Percentiles rank a stretch among this genome's conserved stretches.
These are phyloP conservation scores for Trogon surrucura DNA, from an alignment of 2,113 vertebrate species.

Conservation along the genomic window DNA sequence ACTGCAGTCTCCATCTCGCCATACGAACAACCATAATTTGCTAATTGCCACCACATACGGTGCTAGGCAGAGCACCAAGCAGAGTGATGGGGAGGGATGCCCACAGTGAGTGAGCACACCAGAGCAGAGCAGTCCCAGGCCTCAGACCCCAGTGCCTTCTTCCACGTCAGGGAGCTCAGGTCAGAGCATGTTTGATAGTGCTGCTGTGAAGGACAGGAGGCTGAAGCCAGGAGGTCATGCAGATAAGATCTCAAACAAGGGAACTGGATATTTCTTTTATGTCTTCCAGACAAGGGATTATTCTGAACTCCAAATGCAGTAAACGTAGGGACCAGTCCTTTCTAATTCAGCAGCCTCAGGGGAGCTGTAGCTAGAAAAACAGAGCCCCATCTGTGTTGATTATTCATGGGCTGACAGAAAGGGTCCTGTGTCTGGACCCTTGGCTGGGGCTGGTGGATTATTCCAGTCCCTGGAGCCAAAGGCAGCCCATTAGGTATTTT, in stretches of 20 bases:
- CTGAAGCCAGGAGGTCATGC: neutral
- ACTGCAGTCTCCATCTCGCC: neutral
- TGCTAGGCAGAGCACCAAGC: neutral
- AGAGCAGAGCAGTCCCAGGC: neutral
- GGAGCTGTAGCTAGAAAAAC: neutral
- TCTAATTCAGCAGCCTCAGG: neutral
- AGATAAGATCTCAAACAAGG: neutral
- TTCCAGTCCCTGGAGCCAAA: slow-evolving; percentile 8
- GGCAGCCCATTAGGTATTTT: neutral
- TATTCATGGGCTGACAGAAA: neutral
- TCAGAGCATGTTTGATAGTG: rapidly evolving
- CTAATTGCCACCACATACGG: rapidly evolving
- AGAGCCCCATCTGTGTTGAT: neutral
- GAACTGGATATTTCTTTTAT: neutral
- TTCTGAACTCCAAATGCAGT: neutral
- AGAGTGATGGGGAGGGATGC: neutral
- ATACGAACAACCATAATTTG: rapidly evolving
- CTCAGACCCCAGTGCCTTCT: rapidly evolving
- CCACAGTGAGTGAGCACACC: rapidly evolving
- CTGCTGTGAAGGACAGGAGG: neutral
- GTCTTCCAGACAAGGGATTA: neutral
- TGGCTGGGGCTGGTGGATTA: slow-evolving; percentile 5
- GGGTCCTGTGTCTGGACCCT: neutral
- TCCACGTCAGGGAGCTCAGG: rapidly evolving
- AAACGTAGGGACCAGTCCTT: neutral